A percentile compares a stretch with the other conserved stretches of the same genome.
Evolutionary conservation across 2,888 invertebrate species (phyloP).

Genomic region (Fissipunctia ypsillon): DNA sequence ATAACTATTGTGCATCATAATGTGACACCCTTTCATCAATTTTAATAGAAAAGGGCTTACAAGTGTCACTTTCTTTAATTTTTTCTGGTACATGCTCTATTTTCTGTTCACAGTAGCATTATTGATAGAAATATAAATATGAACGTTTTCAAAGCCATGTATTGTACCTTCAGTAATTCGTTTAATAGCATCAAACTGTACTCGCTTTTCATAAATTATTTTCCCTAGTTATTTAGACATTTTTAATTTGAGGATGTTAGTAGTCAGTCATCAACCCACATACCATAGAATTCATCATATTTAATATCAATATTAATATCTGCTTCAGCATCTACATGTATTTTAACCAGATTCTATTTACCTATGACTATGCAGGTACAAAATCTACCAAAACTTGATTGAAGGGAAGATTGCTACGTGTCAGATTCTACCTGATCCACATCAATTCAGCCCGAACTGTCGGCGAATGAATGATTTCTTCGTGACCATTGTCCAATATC

Average conservation of each 20-base stretch:
- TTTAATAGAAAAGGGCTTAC: constrained; percentile 88
- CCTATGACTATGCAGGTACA: constrained; percentile 58
- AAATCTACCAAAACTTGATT: constrained; percentile 71
- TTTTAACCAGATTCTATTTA: constrained; percentile 25
- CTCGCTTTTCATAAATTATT: not conserved
- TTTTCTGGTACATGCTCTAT: constrained; percentile 64
- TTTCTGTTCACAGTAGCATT: constrained; percentile 62
- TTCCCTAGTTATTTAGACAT: not conserved
- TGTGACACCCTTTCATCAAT: constrained; percentile 88
- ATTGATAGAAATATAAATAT: constrained; percentile 44
- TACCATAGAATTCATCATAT: not conserved
- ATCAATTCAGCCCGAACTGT: constrained; percentile 80
- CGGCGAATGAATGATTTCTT: constrained; percentile 78
- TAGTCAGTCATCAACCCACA: not conserved
- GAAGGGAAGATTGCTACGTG: constrained; percentile 83
- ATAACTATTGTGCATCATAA: constrained; percentile 89
- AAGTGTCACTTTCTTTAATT: constrained; percentile 85
- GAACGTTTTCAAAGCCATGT: not conserved
- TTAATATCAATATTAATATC: not conserved
- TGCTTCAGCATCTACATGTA: not conserved
- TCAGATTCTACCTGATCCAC: constrained; percentile 86
- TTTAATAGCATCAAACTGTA: not conserved
- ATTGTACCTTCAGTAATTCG: not conserved
- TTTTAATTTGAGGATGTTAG: not conserved
- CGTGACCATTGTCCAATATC: constrained; percentile 90